Evolutionary conservation across 2,113 vertebrate species (phyloP).

Genomic region (Taxidea taxus): DNA sequence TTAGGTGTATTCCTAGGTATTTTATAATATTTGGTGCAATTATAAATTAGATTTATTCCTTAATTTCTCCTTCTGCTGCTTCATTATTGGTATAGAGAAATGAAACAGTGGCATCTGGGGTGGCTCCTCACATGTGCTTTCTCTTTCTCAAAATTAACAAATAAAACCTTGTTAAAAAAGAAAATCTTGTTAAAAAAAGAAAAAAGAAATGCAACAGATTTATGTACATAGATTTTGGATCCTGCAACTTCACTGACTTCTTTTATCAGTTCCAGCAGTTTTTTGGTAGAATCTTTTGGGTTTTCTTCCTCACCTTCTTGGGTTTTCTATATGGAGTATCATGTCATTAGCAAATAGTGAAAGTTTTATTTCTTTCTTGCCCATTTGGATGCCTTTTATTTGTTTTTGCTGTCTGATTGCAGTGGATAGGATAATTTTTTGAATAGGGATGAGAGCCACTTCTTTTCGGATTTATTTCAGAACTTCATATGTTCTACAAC

Average conservation of each 20-base stretch:
- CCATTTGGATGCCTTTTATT: not conserved
- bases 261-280: not conserved
- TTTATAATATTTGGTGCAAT: not conserved
- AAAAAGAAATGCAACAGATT: not conserved
- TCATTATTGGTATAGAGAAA: not conserved
- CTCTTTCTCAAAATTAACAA: not conserved
- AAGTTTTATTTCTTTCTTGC: not conserved
- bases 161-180: not conserved
- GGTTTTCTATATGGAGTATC: not conserved
- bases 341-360: not conserved
- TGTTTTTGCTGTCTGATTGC: not conserved
- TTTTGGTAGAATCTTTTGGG: not conserved
- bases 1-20: not conserved
- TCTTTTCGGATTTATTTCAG: not conserved
- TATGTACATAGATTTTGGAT: not conserved
- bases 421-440: not conserved
- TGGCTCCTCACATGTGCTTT: not conserved
- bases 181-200: not conserved
- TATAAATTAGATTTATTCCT: not conserved
- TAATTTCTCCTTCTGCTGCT: not conserved
- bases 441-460: not conserved
- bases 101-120: not conserved
- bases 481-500: not conserved
- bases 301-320: accelerated
- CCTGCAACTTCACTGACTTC: not conserved